Evolutionary conservation across 37 sponge, comb jelly and placozoan genomes (phyloP), one percentile per base, ranked within the genome.

Genomic region (Cliona cf. orientalis): DNA sequence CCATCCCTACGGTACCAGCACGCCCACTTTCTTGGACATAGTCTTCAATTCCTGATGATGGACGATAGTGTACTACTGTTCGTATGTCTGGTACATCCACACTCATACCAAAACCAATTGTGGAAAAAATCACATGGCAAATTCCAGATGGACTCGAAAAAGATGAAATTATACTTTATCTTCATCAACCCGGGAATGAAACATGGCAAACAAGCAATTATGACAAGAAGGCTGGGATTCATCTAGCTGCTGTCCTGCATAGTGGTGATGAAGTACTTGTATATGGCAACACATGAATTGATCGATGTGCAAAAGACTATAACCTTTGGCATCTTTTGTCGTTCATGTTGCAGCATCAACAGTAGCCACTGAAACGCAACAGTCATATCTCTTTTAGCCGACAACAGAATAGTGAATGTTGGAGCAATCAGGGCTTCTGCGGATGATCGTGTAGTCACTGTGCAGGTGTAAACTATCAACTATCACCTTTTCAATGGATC

Each of bases 91-190:
- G 76, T 9, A 75, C 41, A 26, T 75, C 62, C 2, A 75, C 62
- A 42, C 76, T 62, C 76, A 75, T 75, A 3, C 76, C 78, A 35
- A 61, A 76, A 5, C 64, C 78, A 40, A 62, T 76, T 40, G 78
- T 61, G 41, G 32, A 76, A 49, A 76, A 76, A 2, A 76, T 12
- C 32, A 76, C 64, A 0, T 64, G 17, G 28, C 78, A 76, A 12
- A 61, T 23, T 23, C 78, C 78, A 17, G 9, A 9, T 38, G 64
- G 1, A 3, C 41, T 61, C 17, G 23, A 31, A 53, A 74, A 74
- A 4, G 75, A 74, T 38, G 59, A 14, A 7, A 38, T 1, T 23
- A 59, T 26, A n/a, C 2, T 31, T 61, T 62, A 1, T 42, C 44
- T 2, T 76, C 78, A 36, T 43, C 55, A 41, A 76, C 40, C 5